These are phyloP conservation scores for Osmerus mordax DNA, from an alignment of 2,113 vertebrate genomes.

Conservation along the genomic window DNA sequence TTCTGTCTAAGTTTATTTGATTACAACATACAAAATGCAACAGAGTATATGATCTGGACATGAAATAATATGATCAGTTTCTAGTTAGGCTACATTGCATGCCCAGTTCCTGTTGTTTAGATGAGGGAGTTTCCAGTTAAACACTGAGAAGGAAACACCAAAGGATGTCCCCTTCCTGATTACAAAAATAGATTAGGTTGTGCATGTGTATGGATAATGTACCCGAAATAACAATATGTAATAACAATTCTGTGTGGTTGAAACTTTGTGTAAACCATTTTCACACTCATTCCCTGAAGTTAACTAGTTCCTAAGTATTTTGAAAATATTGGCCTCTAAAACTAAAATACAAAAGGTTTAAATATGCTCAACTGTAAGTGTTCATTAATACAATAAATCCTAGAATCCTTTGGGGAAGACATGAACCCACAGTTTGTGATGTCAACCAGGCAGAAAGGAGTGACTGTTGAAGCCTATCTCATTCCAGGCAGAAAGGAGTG, in stretches of 20 bases:
- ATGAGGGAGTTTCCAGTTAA: constrained; percentile 68
- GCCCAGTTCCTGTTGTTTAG: constrained; percentile 65
- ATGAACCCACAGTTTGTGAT: constrained; percentile 6
- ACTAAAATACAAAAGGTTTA: too few species aligned
- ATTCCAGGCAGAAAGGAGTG: constrained; percentile 8
- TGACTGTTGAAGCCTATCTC: background rate
- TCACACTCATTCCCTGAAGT: too few species aligned
- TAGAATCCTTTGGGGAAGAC: background rate
- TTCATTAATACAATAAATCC: too few species aligned
- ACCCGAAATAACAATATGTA: too few species aligned
- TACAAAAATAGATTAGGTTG: constrained; percentile 40
- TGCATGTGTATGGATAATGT: constrained; percentile 1
- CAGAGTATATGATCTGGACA: too few species aligned
- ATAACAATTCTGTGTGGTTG: background rate
- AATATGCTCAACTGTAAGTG: too few species aligned
- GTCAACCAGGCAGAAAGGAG: constrained; percentile 39
- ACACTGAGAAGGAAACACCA: constrained; percentile 61
- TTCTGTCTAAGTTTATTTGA: too few species aligned
- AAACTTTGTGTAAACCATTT: background rate
- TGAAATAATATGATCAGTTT: too few species aligned
- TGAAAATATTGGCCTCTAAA: too few species aligned
- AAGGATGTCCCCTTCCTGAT: constrained; percentile 71
- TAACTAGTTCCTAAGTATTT: too few species aligned
- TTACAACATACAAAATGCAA: too few species aligned
- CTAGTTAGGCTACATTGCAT: background rate